Evolutionary conservation across 2,797 vertebrate genomes (phyloP).

Genomic region (Podarcis lilfordi): DNA sequence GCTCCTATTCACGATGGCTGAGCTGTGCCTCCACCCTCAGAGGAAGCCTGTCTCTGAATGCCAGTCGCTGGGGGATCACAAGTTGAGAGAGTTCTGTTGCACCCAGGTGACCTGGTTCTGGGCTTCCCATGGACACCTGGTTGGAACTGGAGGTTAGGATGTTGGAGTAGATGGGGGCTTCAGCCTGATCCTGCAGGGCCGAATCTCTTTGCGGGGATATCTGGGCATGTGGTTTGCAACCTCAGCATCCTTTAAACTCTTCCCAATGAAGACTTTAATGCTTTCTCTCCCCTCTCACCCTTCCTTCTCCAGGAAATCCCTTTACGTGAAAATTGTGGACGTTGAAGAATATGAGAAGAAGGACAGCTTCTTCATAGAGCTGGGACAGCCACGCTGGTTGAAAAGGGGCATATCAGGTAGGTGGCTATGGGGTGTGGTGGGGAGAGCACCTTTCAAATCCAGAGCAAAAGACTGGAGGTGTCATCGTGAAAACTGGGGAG

Average conservation of each 20-base stretch:
- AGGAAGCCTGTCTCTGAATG: too few relatives aligned
- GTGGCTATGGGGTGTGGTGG: neutral
- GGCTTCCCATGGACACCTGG: too few relatives aligned
- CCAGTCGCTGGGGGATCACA: too few relatives aligned
- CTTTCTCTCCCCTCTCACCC: neutral
- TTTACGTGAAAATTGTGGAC: constrained; percentile 89
- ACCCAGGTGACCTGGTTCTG: too few relatives aligned
- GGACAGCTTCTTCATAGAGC: constrained; percentile 91
- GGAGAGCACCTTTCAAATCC: neutral
- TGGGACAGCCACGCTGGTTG: constrained; percentile 92
- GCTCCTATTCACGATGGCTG: too few relatives aligned
- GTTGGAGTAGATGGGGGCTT: too few relatives aligned
- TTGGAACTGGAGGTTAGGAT: too few relatives aligned
- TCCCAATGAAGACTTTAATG: neutral
- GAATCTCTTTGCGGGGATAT: neutral
- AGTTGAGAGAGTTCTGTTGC: too few relatives aligned
- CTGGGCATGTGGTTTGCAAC: neutral
- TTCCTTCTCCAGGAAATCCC: constrained; percentile 80
- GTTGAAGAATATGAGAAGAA: constrained; percentile 93
- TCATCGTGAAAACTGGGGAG: neutral
- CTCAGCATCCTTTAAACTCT: neutral
- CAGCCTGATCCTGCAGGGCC: neutral
- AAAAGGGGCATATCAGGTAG: constrained; percentile 91
- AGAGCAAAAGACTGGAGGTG: neutral
- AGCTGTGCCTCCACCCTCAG: too few relatives aligned